Percentiles rank a stretch among this genome's conserved stretches.
phyloP scores from a whole-genome alignment of 2,113 vertebrate genomes.

The Tor tambroides region DNA sequence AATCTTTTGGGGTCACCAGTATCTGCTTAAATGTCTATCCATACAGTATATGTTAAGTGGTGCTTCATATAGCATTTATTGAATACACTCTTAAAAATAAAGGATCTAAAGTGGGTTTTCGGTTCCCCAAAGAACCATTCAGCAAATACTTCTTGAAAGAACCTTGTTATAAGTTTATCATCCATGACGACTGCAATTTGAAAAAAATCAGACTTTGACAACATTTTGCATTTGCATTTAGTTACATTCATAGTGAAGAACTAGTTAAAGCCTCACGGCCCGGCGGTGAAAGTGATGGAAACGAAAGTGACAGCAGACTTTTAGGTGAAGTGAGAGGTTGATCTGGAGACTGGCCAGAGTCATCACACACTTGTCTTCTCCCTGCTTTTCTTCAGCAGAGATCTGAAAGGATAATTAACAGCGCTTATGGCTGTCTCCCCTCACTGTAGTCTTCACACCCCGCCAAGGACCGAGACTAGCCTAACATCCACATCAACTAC shows the following conservation, averaged over 20 bases:
- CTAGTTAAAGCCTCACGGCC: not conserved
- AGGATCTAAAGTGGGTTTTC: too few relatives aligned
- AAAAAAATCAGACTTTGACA: not conserved
- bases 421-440: constrained; percentile 15
- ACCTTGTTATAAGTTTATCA: not conserved
- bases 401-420: constrained; percentile 51
- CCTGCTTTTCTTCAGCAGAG: constrained; percentile 17
- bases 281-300: not conserved
- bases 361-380: constrained; percentile 26
- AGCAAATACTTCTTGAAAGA: too few relatives aligned
- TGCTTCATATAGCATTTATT: too few relatives aligned
- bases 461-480: constrained; percentile 9
- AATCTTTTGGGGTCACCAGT: not conserved
- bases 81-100: too few relatives aligned
- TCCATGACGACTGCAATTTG: not conserved
- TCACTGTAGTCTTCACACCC: constrained; percentile 12
- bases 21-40: too few relatives aligned
- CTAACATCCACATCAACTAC: constrained; percentile 45
- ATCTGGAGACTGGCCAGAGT: constrained; percentile 32
- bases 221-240: not conserved
- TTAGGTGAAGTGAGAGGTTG: constrained; percentile 9
- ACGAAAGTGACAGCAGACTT: not conserved
- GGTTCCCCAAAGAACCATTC: too few relatives aligned
- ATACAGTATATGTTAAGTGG: too few relatives aligned
- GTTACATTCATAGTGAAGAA: not conserved